phyloP scores from a whole-genome alignment of 2,797 vertebrate species.

The Pseudocheirus occidentalis region DNA sequence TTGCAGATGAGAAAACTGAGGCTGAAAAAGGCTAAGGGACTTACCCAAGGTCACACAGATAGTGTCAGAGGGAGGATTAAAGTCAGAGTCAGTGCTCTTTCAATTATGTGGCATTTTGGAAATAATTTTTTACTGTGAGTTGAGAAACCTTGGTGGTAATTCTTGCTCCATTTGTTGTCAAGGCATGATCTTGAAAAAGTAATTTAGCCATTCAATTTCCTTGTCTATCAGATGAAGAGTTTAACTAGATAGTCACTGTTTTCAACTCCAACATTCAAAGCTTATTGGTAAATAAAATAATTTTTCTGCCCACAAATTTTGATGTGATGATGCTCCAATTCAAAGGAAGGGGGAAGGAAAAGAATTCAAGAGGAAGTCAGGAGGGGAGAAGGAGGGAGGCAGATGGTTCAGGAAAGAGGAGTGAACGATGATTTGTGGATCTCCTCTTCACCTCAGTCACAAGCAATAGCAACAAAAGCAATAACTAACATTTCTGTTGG shows the following conservation, averaged over 20 bases:
- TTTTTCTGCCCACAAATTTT: not conserved
- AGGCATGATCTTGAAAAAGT: not conserved
- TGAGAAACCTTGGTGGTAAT: not conserved
- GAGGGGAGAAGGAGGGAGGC: not conserved
- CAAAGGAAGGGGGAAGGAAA: not conserved
- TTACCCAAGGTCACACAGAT: not conserved
- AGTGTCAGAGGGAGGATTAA: not conserved
- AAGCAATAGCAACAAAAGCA: not conserved
- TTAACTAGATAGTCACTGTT: not conserved
- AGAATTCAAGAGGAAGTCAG: not conserved
- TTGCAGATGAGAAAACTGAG: not conserved
- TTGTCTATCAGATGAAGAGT: not conserved
- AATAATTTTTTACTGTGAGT: not conserved
- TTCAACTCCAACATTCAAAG: not conserved
- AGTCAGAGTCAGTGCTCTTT: not conserved
- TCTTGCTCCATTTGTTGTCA: not conserved
- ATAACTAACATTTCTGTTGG: not conserved
- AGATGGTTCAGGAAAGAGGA: conserved; percentile 1
- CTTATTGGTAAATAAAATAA: not conserved
- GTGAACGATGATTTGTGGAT: not conserved
- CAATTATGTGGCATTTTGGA: not conserved
- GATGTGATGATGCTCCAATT: not conserved
- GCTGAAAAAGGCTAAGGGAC: not conserved
- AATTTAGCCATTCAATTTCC: not conserved
- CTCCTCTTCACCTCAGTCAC: not conserved